These are phyloP conservation scores for Cheilosia vulpina DNA, from an alignment of 2,888 invertebrate genomes.

Conservation along the genomic window DNA sequence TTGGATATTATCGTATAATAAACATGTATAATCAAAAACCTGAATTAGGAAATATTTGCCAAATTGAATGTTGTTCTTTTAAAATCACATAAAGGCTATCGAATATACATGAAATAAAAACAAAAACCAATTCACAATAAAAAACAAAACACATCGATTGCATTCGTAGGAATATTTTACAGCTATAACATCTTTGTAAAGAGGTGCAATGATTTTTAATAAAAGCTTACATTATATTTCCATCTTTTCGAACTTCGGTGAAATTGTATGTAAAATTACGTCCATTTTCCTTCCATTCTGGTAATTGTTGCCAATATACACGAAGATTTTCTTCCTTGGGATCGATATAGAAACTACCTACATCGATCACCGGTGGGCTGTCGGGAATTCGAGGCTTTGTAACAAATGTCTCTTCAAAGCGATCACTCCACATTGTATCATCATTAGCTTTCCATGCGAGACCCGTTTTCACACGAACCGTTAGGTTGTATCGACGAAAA, in stretches of 20 bases:
- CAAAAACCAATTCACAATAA: no score
- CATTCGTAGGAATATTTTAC: background rate
- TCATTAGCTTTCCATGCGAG: slow-evolving; percentile 83
- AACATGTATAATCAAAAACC: no score
- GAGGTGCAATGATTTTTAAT: background rate
- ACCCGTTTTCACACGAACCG: slow-evolving; percentile 87
- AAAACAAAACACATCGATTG: no score
- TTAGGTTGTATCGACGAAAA: slow-evolving; percentile 86
- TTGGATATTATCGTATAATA: no score
- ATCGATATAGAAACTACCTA: slow-evolving; percentile 90
- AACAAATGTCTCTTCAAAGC: slow-evolving; percentile 85
- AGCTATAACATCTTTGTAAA: background rate
- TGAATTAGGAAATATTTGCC: no score
- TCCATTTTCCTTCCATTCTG: slow-evolving; percentile 88
- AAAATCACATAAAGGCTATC: no score
- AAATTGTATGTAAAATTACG: slow-evolving; percentile 89
- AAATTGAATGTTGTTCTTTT: no score
- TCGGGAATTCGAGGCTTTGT: slow-evolving; percentile 86
- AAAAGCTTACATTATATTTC: slow-evolving; percentile 77
- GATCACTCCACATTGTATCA: slow-evolving; percentile 88
- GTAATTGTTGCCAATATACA: slow-evolving; percentile 92
- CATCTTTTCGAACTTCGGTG: slow-evolving; percentile 80
- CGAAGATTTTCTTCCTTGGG: slow-evolving; percentile 86
- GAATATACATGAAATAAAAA: no score
- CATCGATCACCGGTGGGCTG: slow-evolving; percentile 88